These are phyloP conservation scores for Willowsia nigromaculata DNA, from an alignment of 2,888 invertebrate genomes.

Conservation along the genomic window DNA sequence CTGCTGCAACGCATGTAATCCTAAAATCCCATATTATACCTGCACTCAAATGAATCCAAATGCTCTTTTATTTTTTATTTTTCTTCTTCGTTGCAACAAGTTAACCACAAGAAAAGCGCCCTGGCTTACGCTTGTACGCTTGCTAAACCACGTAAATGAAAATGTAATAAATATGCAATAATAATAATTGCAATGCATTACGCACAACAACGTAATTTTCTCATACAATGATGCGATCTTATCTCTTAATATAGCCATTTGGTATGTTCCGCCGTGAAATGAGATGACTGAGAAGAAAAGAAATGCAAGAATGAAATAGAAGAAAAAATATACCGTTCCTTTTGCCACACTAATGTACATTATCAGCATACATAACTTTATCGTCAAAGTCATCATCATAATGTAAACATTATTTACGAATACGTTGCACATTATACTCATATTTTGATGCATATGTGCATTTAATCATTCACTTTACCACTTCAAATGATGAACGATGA, in stretches of 20 bases:
- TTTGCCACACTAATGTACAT: slow-evolving; percentile 32
- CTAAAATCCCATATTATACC: too few relatives aligned
- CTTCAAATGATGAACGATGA: not conserved
- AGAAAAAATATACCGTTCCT: slow-evolving; percentile 53
- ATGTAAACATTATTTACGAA: not conserved
- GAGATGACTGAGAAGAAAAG: slow-evolving; percentile 13
- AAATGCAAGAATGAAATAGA: not conserved
- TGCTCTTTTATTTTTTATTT: not conserved
- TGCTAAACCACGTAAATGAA: slow-evolving; percentile 26
- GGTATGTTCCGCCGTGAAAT: slow-evolving; percentile 20
- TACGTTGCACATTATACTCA: not conserved
- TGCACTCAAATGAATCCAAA: not conserved
- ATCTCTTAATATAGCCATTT: slow-evolving; percentile 6
- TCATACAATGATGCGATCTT: slow-evolving; percentile 25
- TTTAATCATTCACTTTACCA: slow-evolving; percentile 11
- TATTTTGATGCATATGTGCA: not conserved
- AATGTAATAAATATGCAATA: slow-evolving; percentile 38
- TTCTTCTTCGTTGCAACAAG: not conserved
- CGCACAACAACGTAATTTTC: slow-evolving; percentile 20
- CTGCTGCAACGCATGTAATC: slow-evolving; percentile 49
- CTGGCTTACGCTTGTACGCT: slow-evolving; percentile 2
- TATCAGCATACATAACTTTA: not conserved
- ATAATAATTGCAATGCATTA: slow-evolving; percentile 34
- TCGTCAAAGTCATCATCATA: not conserved
- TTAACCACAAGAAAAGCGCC: not conserved